Conservation (phyloP, 1,140 invertebrate genomes). For the Ctenoplectra terminalis region DNA sequence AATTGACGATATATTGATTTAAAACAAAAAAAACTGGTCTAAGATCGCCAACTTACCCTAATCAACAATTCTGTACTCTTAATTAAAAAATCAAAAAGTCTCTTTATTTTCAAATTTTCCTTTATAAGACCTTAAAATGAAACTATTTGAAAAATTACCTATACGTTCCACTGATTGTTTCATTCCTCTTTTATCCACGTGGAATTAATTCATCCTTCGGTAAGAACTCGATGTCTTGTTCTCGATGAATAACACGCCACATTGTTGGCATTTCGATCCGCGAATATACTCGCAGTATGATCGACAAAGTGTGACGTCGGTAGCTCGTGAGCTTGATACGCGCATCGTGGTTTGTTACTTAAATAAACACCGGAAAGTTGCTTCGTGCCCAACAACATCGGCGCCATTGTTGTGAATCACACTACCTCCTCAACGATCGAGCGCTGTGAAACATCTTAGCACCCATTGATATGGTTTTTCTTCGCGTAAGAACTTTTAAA, state of each 20-base stretch:
- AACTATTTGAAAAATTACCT: not conserved
- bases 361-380: constrained; percentile 75
- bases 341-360: constrained; percentile 75
- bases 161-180: not conserved
- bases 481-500: constrained; percentile 3
- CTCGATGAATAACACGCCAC: not conserved
- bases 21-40: no score
- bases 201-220: not conserved
- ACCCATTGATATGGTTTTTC: constrained; percentile 37
- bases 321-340: constrained; percentile 44
- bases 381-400: constrained; percentile 66
- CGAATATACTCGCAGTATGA: not conserved
- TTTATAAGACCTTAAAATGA: no score
- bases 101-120: no score
- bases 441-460: constrained; percentile 57
- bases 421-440: constrained; percentile 6
- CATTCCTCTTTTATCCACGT: not conserved
- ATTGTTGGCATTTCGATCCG: not conserved
- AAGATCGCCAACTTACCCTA: no score
- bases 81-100: no score
- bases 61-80: no score
- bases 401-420: constrained; percentile 66
- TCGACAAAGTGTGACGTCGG: constrained; percentile 20
- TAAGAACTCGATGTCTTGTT: not conserved
- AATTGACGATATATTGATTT: no score